Percentiles rank a stretch among this genome's conserved stretches.
phyloP scores from a whole-genome alignment of 2,888 invertebrate genomes.

The Ceramica pisi region DNA sequence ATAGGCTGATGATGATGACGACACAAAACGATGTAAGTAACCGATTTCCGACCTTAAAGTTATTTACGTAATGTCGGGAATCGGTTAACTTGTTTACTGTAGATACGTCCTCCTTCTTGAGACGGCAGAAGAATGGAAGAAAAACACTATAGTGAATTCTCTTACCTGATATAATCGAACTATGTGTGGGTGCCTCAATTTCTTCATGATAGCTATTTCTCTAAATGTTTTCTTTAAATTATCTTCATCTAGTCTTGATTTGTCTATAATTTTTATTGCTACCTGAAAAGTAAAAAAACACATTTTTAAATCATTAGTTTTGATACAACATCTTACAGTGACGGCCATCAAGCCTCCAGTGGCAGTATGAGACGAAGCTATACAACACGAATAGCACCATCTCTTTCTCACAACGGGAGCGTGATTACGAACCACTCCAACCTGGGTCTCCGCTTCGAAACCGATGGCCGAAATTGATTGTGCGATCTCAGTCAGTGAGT shows the following conservation, averaged over 20 bases:
- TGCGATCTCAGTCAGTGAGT: no score
- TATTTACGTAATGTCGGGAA: no score
- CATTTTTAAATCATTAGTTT: not conserved
- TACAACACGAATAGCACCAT: not conserved
- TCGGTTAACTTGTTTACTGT: no score
- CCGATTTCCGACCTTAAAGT: no score
- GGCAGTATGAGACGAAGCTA: not conserved
- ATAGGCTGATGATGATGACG: no score
- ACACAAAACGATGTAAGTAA: no score
- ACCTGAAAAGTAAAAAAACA: constrained; percentile 92
- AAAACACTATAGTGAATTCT: not conserved
- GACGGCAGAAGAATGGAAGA: no score
- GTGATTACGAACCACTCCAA: not conserved
- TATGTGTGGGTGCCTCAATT: constrained; percentile 98
- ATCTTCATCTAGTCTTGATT: constrained; percentile 97
- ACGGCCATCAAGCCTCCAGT: not conserved
- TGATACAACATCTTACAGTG: not conserved
- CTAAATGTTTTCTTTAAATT: constrained; percentile 98
- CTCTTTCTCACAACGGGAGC: not conserved
- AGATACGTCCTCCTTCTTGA: no score
- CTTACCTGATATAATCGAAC: constrained; percentile 97
- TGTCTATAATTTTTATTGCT: constrained; percentile 99
- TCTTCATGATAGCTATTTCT: constrained; percentile 98
- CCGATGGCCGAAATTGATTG: no score
- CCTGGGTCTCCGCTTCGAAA: no score